Evolutionary conservation across 2,888 invertebrate species (phyloP), one percentile per base, ranked within the genome.

Genomic region (Beris morrisii): DNA sequence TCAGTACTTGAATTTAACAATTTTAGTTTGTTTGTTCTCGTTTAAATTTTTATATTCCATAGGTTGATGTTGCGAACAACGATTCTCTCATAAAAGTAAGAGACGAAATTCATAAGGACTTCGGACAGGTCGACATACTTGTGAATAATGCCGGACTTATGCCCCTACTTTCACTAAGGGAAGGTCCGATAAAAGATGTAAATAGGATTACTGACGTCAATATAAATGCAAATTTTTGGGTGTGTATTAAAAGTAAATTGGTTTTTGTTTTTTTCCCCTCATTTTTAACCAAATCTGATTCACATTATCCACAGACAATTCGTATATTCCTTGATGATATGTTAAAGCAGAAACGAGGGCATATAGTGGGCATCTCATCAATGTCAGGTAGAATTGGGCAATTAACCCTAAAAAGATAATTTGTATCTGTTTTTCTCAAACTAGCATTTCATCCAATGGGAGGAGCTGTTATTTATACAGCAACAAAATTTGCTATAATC

Each of bases 81-180:
- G 75, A 78, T 12, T 77, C 78, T 70, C 69, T 81, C 30, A 75
- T 77, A 68, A 59, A 77, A 46, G 73, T 81, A 74, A 78, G 77
- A 15, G 71, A 74, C 46, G 75, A 77, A 68, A 75, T 82, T 32
- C 78, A 78, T 67, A 76, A 76, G 55, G 78, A 80, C 61, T 66
- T 81, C 70, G 81, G 81, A 3, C 77, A 78, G 0, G 81, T 83
- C 13, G 82, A 83, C 58, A 79, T 83, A 63, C 69, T 83, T 59
- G 75, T 83, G 2, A 82, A 83, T 70, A 83, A 83, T 73, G 82
- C 82, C 2, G 82, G 82, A 2, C 72, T 78, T 4, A 79, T 83
- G 73, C 80, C 79, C 61, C 76, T 79, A 71, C 75, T 80, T 38
- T 76, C 78, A 12, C 75, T 81, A 11, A 76, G 81, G 6, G 77